Evolutionary conservation across 2,888 invertebrate species (phyloP), one percentile per base, ranked within the genome.

Genomic region (Deroplatys truncata): DNA sequence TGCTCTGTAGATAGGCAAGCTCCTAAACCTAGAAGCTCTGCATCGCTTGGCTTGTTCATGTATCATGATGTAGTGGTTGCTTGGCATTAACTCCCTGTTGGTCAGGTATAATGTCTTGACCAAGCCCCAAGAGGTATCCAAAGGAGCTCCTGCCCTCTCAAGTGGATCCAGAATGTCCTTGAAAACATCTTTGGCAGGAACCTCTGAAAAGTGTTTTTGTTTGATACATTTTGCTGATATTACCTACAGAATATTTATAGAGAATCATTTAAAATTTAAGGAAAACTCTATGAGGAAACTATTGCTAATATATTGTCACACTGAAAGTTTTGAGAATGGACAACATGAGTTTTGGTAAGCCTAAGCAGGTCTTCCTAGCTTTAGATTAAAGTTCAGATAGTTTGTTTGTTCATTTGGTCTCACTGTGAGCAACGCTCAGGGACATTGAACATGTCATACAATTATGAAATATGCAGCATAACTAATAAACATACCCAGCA

Each of bases 91-190:
- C 0, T 96, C 96, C 92, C 96, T 96, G 92, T 97, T 97, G 9
- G 97, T 97, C 88, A 97, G 94, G 92, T 97, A 98, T 20, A 98
- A 93, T 7, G 97, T 96, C 93, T 98, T 98, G 0, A 98, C 96
- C 91, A 98, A 95, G 16, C 98, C 97, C 98, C 98, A 98, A 7
- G 97, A 97, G 87, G 96, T 95, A 92, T 98, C 97, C 86, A 99
- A 93, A 16, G 97, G 96, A 0, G 95, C 94, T 72, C 96, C 96
- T 1, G 96, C 93, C 91, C 95, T 95, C 92, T 99, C 98, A 43
- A 98, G 92, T 1, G 97, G 97, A 91, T 96, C 94, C 90, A 98
- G 95, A 86, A 97, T 94, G 92, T 96, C 96, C 72, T 94, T 93
- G 92, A 97, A 96, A 85, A 96, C 94, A 93, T 96, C 88, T 29